Conservation (phyloP, 30 jellyfish, hydroid and myxozoan genomes). For the Calvadosia cruxmelitensis region DNA sequence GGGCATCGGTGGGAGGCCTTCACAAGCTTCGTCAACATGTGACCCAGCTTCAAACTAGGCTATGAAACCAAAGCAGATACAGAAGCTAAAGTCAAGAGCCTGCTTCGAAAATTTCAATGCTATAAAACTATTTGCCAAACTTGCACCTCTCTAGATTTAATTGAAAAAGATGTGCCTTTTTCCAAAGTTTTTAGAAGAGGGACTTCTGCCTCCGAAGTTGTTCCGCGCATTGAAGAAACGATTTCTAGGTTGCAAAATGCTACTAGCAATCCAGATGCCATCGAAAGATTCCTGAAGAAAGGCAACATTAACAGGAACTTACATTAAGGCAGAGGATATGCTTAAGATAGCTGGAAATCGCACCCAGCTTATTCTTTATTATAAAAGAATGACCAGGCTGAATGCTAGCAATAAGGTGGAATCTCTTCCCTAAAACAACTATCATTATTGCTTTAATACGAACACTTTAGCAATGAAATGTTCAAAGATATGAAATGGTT, state of each 20-base stretch:
- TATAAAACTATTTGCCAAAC: constrained; percentile 8
- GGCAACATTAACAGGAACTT: background rate
- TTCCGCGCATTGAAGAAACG: constrained; percentile 15
- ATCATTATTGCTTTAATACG: background rate
- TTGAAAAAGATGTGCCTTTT: constrained; percentile 1
- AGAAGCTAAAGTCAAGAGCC: constrained; percentile 9
- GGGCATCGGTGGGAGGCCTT: constrained; percentile 50
- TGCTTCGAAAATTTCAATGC: constrained; percentile 6
- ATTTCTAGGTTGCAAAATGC: background rate
- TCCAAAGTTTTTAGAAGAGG: constrained; percentile 42
- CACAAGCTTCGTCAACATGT: constrained; percentile 31
- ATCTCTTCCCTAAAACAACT: background rate
- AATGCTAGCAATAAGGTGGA: background rate
- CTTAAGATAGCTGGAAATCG: background rate
- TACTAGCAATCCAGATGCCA: background rate
- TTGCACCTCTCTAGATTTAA: constrained; percentile 23
- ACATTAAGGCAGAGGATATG: background rate
- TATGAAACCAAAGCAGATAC: constrained; percentile 25
- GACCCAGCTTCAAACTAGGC: constrained; percentile 48
- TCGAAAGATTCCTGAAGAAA: background rate
- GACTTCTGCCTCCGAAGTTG: constrained; percentile 25
- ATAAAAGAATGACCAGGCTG: background rate
- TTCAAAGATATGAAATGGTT: background rate
- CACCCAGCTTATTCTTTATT: background rate
- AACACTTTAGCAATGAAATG: background rate